These are phyloP conservation scores for Zootermopsis nevadensis DNA, from an alignment of 2,888 invertebrate species.

Conservation along the genomic window DNA sequence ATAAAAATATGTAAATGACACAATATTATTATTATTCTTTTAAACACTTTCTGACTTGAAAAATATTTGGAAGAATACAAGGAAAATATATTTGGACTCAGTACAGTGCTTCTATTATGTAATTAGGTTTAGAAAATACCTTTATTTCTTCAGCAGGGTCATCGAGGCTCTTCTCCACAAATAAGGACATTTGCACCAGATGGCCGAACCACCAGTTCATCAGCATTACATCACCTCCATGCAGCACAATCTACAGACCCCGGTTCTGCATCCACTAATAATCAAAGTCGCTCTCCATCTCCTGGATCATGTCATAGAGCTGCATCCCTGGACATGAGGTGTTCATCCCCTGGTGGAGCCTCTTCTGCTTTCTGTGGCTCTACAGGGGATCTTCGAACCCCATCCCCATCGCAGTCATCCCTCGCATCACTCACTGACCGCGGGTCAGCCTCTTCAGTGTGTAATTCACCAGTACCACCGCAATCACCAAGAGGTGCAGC, in stretches of 20 bases:
- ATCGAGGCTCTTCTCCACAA: conserved; percentile 85
- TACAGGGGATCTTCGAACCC: conserved; percentile 65
- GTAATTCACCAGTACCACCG: conserved; percentile 43
- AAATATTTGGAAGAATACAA: too few species aligned
- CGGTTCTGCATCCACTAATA: not conserved
- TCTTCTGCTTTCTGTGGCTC: conserved; percentile 54
- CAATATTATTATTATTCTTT: too few species aligned
- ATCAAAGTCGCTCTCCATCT: conserved; percentile 43
- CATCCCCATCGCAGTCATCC: conserved; percentile 78
- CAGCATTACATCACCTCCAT: conserved; percentile 53
- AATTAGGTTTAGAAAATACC: not conserved
- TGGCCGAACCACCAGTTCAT: conserved; percentile 66
- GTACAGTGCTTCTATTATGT: too few species aligned
- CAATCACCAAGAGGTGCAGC: conserved; percentile 28
- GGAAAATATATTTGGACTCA: too few species aligned
- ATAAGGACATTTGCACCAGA: conserved; percentile 87
- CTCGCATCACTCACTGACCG: conserved; percentile 71
- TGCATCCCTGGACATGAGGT: conserved; percentile 66
- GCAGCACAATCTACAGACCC: conserved; percentile 4
- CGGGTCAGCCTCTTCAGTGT: conserved; percentile 40
- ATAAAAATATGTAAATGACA: too few species aligned
- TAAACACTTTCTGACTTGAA: too few species aligned
- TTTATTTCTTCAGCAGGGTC: conserved; percentile 65
- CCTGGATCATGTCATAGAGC: conserved; percentile 47
- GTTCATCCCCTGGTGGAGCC: conserved; percentile 68